phyloP scores from a whole-genome alignment of 1,140 invertebrate genomes.

The Akabosia matsudoensis region DNA sequence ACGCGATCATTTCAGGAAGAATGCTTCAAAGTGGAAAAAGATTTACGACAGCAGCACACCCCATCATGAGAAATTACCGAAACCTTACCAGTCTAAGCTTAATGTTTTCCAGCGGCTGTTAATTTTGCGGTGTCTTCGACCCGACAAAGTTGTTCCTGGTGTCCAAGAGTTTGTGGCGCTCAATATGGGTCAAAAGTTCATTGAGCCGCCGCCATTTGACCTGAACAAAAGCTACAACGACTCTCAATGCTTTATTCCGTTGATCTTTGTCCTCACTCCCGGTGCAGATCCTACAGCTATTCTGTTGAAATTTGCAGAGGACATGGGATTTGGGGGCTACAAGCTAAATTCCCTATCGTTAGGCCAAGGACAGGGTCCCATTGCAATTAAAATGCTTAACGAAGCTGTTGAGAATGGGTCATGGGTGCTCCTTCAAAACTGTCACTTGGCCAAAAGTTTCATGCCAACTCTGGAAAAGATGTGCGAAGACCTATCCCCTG shows the following conservation, averaged over 20 bases:
- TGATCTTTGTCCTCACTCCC: constrained; percentile 60
- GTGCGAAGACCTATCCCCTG: constrained; percentile 71
- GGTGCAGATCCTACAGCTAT: constrained; percentile 59
- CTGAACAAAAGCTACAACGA: constrained; percentile 56
- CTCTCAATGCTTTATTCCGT: constrained; percentile 55
- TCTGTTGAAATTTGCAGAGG: constrained; percentile 54
- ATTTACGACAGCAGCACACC: constrained; percentile 52
- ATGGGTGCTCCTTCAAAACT: constrained; percentile 63
- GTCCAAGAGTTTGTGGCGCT: constrained; percentile 49
- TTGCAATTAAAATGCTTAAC: constrained; percentile 57
- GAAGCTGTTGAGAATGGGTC: constrained; percentile 54
- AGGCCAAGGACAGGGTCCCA: constrained; percentile 61
- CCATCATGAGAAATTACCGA: constrained; percentile 51
- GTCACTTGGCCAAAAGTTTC: constrained; percentile 61
- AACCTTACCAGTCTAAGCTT: constrained; percentile 51
- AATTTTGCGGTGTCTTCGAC: constrained; percentile 56
- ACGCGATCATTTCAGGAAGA: too few relatives aligned
- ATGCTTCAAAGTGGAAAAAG: constrained; percentile 53
- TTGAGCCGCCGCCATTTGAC: constrained; percentile 60
- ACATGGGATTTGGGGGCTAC: constrained; percentile 55
- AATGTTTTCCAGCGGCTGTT: constrained; percentile 56
- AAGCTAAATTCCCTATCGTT: constrained; percentile 59
- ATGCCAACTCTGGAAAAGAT: constrained; percentile 59
- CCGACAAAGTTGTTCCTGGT: constrained; percentile 56
- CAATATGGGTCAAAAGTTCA: constrained; percentile 58